phyloP scores from a whole-genome alignment of 2,888 invertebrate species.

The Melanophora roralis region DNA sequence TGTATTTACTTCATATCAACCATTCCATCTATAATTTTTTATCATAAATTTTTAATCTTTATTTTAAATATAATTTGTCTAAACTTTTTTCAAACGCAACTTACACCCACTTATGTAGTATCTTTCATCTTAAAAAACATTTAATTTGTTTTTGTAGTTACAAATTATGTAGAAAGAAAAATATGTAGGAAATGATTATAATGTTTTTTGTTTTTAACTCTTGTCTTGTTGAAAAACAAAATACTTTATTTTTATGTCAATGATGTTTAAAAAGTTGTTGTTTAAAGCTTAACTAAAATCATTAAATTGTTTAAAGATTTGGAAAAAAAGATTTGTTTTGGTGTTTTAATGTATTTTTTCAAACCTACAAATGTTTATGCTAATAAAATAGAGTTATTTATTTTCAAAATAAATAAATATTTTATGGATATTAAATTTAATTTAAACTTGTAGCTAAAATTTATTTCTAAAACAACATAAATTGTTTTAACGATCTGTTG shows the following conservation, averaged over 20 bases:
- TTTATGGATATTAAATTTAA: too few species aligned
- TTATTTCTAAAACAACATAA: too few species aligned
- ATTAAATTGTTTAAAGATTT: too few species aligned
- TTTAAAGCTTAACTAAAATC: slow-evolving; percentile 7
- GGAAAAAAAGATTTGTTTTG: too few species aligned
- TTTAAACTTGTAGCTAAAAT: too few species aligned
- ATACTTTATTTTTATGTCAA: background rate
- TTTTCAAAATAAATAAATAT: too few species aligned
- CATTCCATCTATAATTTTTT: slow-evolving; percentile 8
- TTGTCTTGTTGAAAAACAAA: background rate
- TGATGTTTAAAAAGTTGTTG: background rate
- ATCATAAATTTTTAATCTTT: slow-evolving; percentile 16
- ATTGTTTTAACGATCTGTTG: too few species aligned
- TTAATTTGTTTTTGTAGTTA: background rate
- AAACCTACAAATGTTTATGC: too few species aligned
- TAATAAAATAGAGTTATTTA: too few species aligned
- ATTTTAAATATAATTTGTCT: background rate
- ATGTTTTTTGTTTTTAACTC: slow-evolving; percentile 5
- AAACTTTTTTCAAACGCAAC: background rate
- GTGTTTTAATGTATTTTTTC: too few species aligned
- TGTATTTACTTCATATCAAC: background rate
- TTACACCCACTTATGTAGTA: slow-evolving; percentile 8
- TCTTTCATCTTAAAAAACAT: background rate
- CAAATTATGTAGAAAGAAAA: too few species aligned
- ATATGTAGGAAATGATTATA: background rate